Conservation (phyloP, 1,140 invertebrate genomes). For the Diabrotica virgifera region DNA sequence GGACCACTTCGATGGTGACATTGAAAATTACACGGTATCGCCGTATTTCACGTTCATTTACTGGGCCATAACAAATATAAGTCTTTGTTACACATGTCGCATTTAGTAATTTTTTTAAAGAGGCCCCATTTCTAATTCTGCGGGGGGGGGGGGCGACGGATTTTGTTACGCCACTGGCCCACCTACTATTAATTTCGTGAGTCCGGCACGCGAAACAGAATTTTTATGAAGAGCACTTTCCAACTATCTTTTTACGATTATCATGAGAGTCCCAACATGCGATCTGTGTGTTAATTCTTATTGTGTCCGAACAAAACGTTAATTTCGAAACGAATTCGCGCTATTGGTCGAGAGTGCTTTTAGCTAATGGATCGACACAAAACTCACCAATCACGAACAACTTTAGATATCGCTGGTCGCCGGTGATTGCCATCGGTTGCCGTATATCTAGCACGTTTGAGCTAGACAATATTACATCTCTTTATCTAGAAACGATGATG, state of each 20-base stretch:
- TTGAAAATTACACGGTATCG: no score
- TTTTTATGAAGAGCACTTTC: conserved; percentile 37
- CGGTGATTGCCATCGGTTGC: neutral
- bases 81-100: no score
- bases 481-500: conserved; percentile 12
- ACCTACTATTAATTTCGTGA: conserved; percentile 27
- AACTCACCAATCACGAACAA: conserved; percentile 16
- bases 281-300: conserved; percentile 18
- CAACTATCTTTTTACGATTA: conserved; percentile 31
- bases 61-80: no score
- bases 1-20: no score
- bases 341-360: conserved; percentile 14
- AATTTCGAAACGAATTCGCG: conserved; percentile 5
- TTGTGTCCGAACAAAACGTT: conserved; percentile 14
- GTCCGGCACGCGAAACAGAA: conserved; percentile 15
- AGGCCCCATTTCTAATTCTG: no score
- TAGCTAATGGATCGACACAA: conserved; percentile 19
- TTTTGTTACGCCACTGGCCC: no score
- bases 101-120: no score
- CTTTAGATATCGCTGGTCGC: conserved; percentile 12
- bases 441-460: conserved; percentile 7
- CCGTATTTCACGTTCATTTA: no score
- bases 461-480: conserved; percentile 11
- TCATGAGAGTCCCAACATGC: conserved; percentile 22
- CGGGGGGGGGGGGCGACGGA: no score